A percentile compares a stretch with the other conserved stretches of the same genome.
Evolutionary conservation across 2,797 vertebrate genomes (phyloP).

Genomic region (Urophycis tenuis): DNA sequence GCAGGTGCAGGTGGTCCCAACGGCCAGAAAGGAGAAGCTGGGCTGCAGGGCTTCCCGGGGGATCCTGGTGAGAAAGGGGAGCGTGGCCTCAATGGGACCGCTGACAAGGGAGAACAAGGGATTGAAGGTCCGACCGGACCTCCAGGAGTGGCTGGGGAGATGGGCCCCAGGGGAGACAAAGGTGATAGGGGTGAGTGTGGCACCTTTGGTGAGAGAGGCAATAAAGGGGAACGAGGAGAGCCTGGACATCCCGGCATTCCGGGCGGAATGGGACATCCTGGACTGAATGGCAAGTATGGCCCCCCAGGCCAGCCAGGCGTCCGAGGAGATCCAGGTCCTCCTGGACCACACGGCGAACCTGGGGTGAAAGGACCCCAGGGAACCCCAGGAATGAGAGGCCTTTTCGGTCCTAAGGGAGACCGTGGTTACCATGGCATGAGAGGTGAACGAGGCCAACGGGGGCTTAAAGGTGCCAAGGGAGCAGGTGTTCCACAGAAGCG

Average conservation of each 20-base stretch:
- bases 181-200: slow-evolving; percentile 84
- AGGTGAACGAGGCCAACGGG: slow-evolving; percentile 77
- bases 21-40: slow-evolving; percentile 80
- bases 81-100: slow-evolving; percentile 77
- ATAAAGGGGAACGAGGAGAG: slow-evolving; percentile 79
- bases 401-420: slow-evolving; percentile 76
- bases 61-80: slow-evolving; percentile 81
- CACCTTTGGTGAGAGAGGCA: slow-evolving; percentile 75
- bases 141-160: slow-evolving; percentile 69
- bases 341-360: slow-evolving; percentile 79
- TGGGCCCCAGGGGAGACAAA: slow-evolving; percentile 79
- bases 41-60: slow-evolving; percentile 77
- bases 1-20: slow-evolving; percentile 83
- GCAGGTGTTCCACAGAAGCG: slow-evolving; percentile 50
- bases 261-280: slow-evolving; percentile 78
- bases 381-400: slow-evolving; percentile 74
- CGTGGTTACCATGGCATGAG: slow-evolving; percentile 82
- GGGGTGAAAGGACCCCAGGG: slow-evolving; percentile 73
- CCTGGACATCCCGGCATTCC: slow-evolving; percentile 76
- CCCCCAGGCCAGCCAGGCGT: slow-evolving; percentile 72
- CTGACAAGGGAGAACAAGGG: slow-evolving; percentile 83
- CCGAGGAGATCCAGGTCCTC: slow-evolving; percentile 75
- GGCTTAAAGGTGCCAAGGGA: slow-evolving; percentile 81
- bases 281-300: slow-evolving; percentile 74
- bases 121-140: slow-evolving; percentile 69